A percentile compares a stretch with the other conserved stretches of the same genome.
phyloP scores from a whole-genome alignment of 2,797 vertebrate genomes.

The Nyctalus aviator region DNA sequence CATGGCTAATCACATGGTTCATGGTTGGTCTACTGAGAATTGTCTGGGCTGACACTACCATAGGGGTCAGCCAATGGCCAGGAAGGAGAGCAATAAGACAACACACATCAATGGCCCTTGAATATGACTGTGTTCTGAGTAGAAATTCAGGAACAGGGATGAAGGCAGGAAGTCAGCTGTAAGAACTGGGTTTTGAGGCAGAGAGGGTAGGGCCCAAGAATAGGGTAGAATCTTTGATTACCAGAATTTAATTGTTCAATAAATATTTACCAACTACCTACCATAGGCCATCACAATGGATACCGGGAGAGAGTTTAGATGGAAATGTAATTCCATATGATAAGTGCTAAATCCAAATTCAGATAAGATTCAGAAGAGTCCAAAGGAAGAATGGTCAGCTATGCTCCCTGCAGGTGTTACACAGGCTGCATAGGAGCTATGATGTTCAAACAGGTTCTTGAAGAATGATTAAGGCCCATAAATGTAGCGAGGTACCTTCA shows the following conservation, averaged over 20 bases:
- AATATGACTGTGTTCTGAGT: neutral
- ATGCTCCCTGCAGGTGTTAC: neutral
- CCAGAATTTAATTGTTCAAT: slow-evolving; percentile 1
- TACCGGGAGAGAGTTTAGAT: neutral
- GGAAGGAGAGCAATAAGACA: neutral
- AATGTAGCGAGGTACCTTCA: neutral
- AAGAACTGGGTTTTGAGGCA: neutral
- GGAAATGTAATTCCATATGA: neutral
- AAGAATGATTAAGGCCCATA: neutral
- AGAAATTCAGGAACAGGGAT: neutral
- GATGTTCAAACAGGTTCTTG: neutral
- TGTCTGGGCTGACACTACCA: neutral
- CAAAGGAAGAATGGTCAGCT: neutral
- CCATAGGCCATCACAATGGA: neutral
- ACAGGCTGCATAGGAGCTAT: neutral
- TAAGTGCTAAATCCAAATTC: neutral
- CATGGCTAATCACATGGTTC: neutral
- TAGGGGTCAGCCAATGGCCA: neutral
- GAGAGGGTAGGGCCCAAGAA: neutral
- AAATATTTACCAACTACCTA: slow-evolving; percentile 2
- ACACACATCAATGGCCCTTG: neutral
- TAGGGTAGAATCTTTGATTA: neutral
- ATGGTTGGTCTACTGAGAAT: neutral
- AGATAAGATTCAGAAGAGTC: slow-evolving; percentile 6
- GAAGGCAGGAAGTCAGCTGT: neutral